Conservation (phyloP, 2,113 vertebrate species). For the Amblyornis subalaris region DNA sequence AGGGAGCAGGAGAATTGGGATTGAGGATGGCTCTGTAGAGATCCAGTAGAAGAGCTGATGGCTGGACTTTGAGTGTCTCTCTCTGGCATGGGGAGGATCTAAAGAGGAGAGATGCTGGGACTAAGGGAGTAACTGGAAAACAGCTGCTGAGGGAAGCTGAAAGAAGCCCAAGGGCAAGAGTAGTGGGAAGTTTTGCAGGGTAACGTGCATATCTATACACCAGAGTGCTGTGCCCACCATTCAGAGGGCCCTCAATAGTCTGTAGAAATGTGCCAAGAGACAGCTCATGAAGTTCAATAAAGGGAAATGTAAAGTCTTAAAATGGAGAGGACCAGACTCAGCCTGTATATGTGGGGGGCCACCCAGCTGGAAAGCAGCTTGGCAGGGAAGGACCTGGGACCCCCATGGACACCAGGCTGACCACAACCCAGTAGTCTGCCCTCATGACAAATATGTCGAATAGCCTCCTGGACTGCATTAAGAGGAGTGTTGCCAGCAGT, state of each 20-base stretch:
- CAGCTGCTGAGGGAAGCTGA: background rate
- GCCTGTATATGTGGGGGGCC: too few species aligned
- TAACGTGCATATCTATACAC: accelerated
- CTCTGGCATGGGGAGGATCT: background rate
- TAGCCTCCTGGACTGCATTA: background rate
- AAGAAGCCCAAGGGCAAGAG: background rate
- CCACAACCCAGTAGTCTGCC: background rate
- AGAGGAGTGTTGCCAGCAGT: background rate
- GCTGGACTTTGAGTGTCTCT: background rate
- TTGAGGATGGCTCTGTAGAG: background rate
- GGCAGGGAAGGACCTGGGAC: background rate
- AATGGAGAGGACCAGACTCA: background rate
- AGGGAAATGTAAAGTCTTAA: background rate
- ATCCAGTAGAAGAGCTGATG: background rate
- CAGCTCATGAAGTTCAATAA: background rate
- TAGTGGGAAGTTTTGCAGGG: background rate
- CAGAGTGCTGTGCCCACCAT: background rate
- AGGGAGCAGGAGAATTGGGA: background rate
- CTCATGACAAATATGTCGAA: background rate
- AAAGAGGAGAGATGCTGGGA: background rate
- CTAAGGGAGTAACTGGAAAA: background rate
- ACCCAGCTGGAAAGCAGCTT: background rate
- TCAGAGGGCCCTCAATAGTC: accelerated
- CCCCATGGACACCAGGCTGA: background rate
- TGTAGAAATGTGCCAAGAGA: background rate